Evolutionary conservation across 2,888 invertebrate species (phyloP).

Genomic region (Lochmaea crataegi): DNA sequence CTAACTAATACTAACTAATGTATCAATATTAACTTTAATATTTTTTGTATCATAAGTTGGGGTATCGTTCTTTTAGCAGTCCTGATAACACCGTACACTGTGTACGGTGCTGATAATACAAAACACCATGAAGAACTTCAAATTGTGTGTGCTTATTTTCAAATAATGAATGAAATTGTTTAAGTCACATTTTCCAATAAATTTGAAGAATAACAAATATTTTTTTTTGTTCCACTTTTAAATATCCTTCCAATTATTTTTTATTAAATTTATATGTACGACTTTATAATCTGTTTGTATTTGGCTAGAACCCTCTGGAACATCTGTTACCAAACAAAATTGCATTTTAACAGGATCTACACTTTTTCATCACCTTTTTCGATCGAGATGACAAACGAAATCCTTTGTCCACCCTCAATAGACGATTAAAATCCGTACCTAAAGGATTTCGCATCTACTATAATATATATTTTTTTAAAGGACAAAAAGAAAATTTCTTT

Average conservation of each 20-base stretch:
- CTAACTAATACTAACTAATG: no score
- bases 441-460: slow-evolving; percentile 44
- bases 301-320: slow-evolving; percentile 7
- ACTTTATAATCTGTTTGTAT: slow-evolving; percentile 6
- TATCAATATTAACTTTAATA: no score
- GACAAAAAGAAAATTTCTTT: slow-evolving; percentile 30
- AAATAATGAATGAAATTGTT: no score
- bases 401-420: slow-evolving; percentile 43
- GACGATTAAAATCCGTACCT: slow-evolving; percentile 44
- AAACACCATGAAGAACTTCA: no score
- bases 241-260: not conserved
- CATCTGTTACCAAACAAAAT: slow-evolving; percentile 37
- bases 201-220: no score
- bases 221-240: no score
- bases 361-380: slow-evolving; percentile 44
- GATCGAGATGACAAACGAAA: slow-evolving; percentile 46
- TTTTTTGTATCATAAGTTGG: no score
- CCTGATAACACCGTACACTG: no score
- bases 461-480: slow-evolving; percentile 26
- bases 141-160: no score
- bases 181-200: no score
- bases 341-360: slow-evolving; percentile 45
- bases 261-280: not conserved
- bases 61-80: no score
- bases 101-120: no score